Evolutionary conservation across 2,797 vertebrate species (phyloP).

Genomic region (Pachyuromys duprasi): DNA sequence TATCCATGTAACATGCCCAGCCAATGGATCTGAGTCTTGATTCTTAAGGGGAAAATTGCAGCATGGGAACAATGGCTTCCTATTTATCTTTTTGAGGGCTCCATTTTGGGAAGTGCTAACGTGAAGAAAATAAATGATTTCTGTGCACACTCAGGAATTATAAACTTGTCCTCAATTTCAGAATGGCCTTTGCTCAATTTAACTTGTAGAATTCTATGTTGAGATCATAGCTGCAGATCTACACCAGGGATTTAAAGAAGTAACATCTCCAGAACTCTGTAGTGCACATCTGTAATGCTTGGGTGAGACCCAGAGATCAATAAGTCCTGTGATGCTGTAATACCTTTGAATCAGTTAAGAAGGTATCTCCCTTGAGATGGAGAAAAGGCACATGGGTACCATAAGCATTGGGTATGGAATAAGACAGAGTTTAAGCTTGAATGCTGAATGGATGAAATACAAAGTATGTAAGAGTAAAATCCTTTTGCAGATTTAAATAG

Average conservation of each 20-base stretch:
- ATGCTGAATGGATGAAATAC: background rate
- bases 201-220: background rate
- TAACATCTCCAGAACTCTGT: slow-evolving; percentile 40
- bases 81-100: slow-evolving; percentile 72
- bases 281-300: background rate
- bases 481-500: slow-evolving; percentile 19
- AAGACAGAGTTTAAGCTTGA: background rate
- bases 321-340: background rate
- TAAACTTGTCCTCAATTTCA: background rate
- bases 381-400: background rate
- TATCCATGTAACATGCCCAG: background rate
- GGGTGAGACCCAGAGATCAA: background rate
- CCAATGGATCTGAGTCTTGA: slow-evolving; percentile 61
- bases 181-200: background rate
- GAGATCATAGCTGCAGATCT: background rate
- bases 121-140: slow-evolving; percentile 70
- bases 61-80: slow-evolving; percentile 17
- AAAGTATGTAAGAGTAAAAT: slow-evolving; percentile 47
- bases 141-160: background rate
- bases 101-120: slow-evolving; percentile 70
- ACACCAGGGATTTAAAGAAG: background rate
- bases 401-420: background rate
- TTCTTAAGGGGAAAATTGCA: slow-evolving; percentile 56
- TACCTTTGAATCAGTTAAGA: background rate
- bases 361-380: background rate